phyloP scores from a whole-genome alignment of 2,113 vertebrate genomes.

The Nothoprocta perdicaria region DNA sequence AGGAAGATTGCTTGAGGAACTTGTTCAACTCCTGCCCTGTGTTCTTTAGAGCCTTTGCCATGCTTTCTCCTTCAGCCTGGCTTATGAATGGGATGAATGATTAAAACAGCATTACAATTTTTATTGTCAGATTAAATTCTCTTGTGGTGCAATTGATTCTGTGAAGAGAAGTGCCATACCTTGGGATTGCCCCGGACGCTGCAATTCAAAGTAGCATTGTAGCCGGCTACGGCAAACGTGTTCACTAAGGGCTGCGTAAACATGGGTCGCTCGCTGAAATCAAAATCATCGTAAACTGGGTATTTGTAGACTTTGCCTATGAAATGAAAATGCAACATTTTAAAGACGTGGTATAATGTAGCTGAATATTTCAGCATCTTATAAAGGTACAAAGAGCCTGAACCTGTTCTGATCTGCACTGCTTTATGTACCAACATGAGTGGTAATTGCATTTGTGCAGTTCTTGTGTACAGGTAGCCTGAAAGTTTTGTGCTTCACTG shows the following conservation, averaged over 20 bases:
- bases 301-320: constrained; percentile 89
- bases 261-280: constrained; percentile 90
- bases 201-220: constrained; percentile 95
- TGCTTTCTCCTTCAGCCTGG: not conserved
- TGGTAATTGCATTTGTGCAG: not conserved
- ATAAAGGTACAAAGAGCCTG: not conserved
- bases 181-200: constrained; percentile 94
- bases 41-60: not conserved
- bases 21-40: not conserved
- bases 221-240: constrained; percentile 91
- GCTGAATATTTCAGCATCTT: not conserved
- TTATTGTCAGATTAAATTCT: not conserved
- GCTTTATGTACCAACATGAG: fast-evolving
- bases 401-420: not conserved
- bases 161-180: constrained; percentile 74
- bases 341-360: not conserved
- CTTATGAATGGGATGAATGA: not conserved
- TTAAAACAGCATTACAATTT: not conserved
- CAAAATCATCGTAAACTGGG: constrained; percentile 86
- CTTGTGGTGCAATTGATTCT: fast-evolving
- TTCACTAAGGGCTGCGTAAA: constrained; percentile 94
- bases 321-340: constrained; percentile 10
- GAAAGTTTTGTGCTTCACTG: not conserved
- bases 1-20: not conserved
- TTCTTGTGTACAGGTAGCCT: not conserved